Conservation (phyloP, 2,797 vertebrate species). For the Sparidentex hasta region DNA sequence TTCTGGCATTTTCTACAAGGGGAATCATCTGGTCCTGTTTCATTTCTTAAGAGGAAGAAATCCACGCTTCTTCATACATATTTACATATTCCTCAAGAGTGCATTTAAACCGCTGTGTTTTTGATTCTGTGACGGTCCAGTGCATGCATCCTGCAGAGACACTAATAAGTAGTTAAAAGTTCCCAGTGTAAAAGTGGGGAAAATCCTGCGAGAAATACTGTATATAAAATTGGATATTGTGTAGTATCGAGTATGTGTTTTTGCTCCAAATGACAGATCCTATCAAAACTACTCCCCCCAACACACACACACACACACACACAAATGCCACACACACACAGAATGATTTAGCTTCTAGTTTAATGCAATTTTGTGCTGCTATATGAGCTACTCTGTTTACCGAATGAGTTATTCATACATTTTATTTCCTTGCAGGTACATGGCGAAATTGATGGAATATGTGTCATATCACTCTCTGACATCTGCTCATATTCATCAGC, state of each 20-base stretch:
- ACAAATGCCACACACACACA: constrained; percentile 12
- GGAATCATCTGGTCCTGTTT: constrained; percentile 46
- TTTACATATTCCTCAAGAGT: constrained; percentile 19
- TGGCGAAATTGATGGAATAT: constrained; percentile 86
- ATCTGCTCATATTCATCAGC: constrained; percentile 87
- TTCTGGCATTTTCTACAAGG: constrained; percentile 76
- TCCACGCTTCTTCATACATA: constrained; percentile 8
- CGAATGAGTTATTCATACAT: constrained; percentile 79
- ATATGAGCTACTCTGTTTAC: constrained; percentile 78
- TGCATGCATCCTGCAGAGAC: not conserved
- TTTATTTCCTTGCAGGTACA: constrained; percentile 82
- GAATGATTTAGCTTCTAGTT: constrained; percentile 67
- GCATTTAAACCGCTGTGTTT: constrained; percentile 9
- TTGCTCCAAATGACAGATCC: constrained; percentile 49
- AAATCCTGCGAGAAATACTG: constrained; percentile 12
- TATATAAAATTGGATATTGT: constrained; percentile 43
- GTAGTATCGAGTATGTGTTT: constrained; percentile 22
- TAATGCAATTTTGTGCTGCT: constrained; percentile 72
- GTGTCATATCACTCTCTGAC: constrained; percentile 86
- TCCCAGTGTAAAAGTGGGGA: not conserved
- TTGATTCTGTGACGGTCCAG: constrained; percentile 9
- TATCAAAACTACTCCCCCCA: constrained; percentile 13
- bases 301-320: constrained; percentile 10
- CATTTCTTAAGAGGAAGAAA: constrained; percentile 27
- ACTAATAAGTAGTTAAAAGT: constrained; percentile 35